A percentile compares a stretch with the other conserved stretches of the same genome.
Conservation (phyloP, 2,888 invertebrate genomes). For the Andrena trimmerana region DNA sequence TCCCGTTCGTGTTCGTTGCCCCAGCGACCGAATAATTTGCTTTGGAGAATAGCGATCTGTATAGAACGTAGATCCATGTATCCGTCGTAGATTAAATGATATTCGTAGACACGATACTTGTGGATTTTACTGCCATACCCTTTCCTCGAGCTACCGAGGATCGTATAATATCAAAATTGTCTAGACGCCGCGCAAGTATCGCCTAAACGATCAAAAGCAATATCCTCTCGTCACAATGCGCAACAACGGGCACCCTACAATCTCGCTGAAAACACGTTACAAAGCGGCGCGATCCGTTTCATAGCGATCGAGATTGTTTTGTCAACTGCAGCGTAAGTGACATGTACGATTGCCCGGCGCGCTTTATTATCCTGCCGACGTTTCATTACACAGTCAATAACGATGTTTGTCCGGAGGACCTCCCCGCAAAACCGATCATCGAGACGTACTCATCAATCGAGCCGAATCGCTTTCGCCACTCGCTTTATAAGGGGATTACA, state of each 20-base stretch:
- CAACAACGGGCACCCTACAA: background rate
- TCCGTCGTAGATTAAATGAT: background rate
- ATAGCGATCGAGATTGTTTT: slow-evolving; percentile 38
- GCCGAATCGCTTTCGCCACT: slow-evolving; percentile 62
- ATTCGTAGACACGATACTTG: background rate
- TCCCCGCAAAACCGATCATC: slow-evolving; percentile 54
- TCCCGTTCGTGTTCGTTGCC: background rate
- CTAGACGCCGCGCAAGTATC: too few relatives aligned
- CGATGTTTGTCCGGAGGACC: slow-evolving; percentile 53
- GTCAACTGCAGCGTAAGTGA: slow-evolving; percentile 57
- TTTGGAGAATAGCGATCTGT: background rate
- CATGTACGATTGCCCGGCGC: slow-evolving; percentile 50
- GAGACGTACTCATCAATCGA: slow-evolving; percentile 54
- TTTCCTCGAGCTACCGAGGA: too few relatives aligned
- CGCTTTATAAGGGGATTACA: slow-evolving; percentile 71
- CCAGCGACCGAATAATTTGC: background rate
- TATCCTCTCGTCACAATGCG: background rate
- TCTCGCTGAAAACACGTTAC: background rate
- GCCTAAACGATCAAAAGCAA: background rate
- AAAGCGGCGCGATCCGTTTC: slow-evolving; percentile 30
- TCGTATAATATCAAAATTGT: too few relatives aligned
- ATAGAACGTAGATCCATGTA: background rate
- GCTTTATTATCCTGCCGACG: slow-evolving; percentile 56
- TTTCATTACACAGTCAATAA: slow-evolving; percentile 67
- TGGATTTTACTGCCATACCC: too few relatives aligned